phyloP scores from a whole-genome alignment of 2,797 vertebrate genomes.

The Pampus argenteus region DNA sequence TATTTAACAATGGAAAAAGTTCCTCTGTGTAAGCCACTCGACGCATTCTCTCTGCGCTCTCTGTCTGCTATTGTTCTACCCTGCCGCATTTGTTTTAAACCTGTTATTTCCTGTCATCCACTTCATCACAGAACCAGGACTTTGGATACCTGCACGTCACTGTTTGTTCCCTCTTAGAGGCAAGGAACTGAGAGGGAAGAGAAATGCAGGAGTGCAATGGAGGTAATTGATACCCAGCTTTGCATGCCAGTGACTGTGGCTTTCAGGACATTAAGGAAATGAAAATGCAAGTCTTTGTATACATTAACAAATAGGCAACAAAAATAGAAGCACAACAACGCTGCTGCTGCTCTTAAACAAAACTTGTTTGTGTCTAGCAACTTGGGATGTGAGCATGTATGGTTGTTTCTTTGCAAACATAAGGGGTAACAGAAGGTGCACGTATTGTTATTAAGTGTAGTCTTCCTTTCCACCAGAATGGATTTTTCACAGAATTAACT shows the following conservation, averaged over 20 bases:
- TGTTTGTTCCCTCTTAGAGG: conserved; percentile 76
- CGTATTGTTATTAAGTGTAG: conserved; percentile 25
- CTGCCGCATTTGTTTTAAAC: conserved; percentile 71
- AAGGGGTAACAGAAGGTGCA: conserved; percentile 29
- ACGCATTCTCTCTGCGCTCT: conserved; percentile 51
- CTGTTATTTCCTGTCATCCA: conserved; percentile 77
- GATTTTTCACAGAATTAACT: conserved; percentile 9
- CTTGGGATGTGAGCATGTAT: conserved; percentile 30
- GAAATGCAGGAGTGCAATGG: conserved; percentile 55
- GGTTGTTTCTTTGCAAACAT: conserved; percentile 47
- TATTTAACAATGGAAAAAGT: conserved; percentile 83
- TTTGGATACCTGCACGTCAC: conserved; percentile 73
- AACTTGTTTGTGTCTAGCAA: conserved; percentile 56
- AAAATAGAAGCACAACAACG: conserved; percentile 63
- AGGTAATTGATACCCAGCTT: conserved; percentile 82
- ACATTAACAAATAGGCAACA: conserved; percentile 61
- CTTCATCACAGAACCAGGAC: conserved; percentile 71
- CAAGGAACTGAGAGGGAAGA: conserved; percentile 56
- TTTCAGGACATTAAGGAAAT: conserved; percentile 77
- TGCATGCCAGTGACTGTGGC: conserved; percentile 57
- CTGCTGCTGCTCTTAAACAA: conserved; percentile 31
- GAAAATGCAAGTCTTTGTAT: conserved; percentile 65
- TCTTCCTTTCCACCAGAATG: conserved; percentile 25
- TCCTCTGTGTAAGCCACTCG: conserved; percentile 60
- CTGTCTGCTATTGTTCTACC: conserved; percentile 67